Evolutionary conservation across 30 jellyfish, hydroid and myxozoan species (phyloP), one percentile per base, ranked within the genome.

Genomic region (Hydractinia echinata): DNA sequence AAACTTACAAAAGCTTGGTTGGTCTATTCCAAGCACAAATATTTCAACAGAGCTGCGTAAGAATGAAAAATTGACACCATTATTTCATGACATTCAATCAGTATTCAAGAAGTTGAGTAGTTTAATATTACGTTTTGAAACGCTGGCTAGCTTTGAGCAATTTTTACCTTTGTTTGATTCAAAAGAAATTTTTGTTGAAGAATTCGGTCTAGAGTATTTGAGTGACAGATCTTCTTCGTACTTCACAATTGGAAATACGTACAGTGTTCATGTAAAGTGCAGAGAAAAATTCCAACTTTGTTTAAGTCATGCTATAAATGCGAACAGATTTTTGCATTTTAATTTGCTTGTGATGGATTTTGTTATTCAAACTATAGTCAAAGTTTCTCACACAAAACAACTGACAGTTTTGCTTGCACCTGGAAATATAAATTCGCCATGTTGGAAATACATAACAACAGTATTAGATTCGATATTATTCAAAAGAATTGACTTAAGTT

Each of bases 351-450:
- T 93, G 21, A 83, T 86, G 95, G 95, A 88, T 77, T 93, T 87
- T 87, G 87, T 89, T 60, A 84, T 93, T 61, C 95, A 83, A 58
- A 83, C 77, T 52, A 94, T 91, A 11, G 55, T 71, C 5, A 79
- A 88, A 73, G 99, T 96, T 7, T 88, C 96, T 16, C 86, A 87
- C 55, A 88, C 94, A 8, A 86, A 88, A 50, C 83, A 74, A 18
- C 13, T 93, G 6, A 68, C 92, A 8, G 72, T 69, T 21, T 62
- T 93, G 51, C 85, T 86, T 39, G 99, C 95, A 19, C 96, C 96
- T 10, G 99, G 99, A 49, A 86, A 87, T 58, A 30, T 67, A 52
- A 93, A 93, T 81, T 61, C 96, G 30, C 79, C 83, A 9, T 85
- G 95, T 53, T 87, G 96, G 96, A 81, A 85, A 21, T 83, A 83